phyloP scores from a whole-genome alignment of 2,797 vertebrate species.

The Chrosomus eos region DNA sequence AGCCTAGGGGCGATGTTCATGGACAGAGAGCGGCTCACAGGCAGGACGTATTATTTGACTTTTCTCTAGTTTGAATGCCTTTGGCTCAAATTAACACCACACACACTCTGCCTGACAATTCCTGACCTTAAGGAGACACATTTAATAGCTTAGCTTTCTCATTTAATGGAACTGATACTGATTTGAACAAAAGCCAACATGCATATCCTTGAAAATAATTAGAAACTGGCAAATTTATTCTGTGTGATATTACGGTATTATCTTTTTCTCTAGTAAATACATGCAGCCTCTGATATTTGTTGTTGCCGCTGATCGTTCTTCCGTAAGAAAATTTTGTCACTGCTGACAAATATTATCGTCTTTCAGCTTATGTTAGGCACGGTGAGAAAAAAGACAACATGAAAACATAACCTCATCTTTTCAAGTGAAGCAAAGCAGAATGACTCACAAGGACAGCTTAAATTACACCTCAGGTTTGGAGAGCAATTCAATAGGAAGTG shows the following conservation, averaged over 20 bases:
- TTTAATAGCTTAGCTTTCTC: slow-evolving; percentile 55
- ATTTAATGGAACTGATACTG: slow-evolving; percentile 50
- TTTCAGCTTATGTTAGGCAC: slow-evolving; percentile 11
- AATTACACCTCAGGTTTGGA: slow-evolving; percentile 79
- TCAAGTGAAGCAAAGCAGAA: slow-evolving; percentile 66
- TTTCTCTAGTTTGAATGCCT: slow-evolving; percentile 58
- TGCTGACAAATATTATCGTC: slow-evolving; percentile 10
- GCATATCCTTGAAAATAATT: slow-evolving; percentile 16
- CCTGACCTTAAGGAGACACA: slow-evolving; percentile 49
- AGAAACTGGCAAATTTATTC: slow-evolving; percentile 18
- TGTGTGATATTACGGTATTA: not conserved
- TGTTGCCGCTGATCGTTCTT: not conserved
- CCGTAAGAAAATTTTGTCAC: not conserved
- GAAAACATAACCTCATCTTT: slow-evolving; percentile 55
- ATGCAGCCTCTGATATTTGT: not conserved
- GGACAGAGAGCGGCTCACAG: slow-evolving; percentile 69
- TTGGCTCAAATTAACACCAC: slow-evolving; percentile 57
- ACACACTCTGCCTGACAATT: slow-evolving; percentile 41
- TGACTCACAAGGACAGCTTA: slow-evolving; percentile 75
- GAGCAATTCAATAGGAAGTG: slow-evolving; percentile 83
- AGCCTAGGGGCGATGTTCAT: slow-evolving; percentile 66
- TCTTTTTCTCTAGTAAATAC: not conserved
- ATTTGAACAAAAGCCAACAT: slow-evolving; percentile 46
- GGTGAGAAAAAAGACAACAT: slow-evolving; percentile 50
- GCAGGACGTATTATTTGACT: slow-evolving; percentile 59